phyloP scores from a whole-genome alignment of 1,140 invertebrate species.

The Micrasema longulum region DNA sequence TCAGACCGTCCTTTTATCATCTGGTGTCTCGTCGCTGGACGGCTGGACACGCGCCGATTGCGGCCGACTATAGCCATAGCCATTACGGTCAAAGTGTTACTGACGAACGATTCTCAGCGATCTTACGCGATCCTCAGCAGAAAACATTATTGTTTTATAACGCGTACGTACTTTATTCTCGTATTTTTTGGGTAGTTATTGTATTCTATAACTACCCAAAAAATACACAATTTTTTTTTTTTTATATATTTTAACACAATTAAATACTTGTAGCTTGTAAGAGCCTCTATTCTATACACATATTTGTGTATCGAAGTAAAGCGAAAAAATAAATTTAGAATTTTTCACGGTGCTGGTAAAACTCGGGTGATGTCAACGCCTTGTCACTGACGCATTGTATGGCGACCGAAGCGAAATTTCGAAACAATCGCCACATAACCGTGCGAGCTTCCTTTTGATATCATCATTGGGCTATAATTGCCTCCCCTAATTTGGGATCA shows the following conservation, averaged over 20 bases:
- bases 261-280: too few species aligned
- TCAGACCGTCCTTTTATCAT: conserved; percentile 10
- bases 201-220: too few species aligned
- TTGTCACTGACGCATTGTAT: conserved; percentile 10
- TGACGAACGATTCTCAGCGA: background rate
- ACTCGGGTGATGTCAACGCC: conserved; percentile 27
- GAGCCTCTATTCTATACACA: too few species aligned
- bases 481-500: conserved; percentile 47
- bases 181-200: too few species aligned
- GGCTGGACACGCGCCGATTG: background rate
- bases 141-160: too few species aligned
- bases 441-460: conserved; percentile 40
- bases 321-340: too few species aligned
- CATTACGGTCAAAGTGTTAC: background rate
- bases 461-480: conserved; percentile 46
- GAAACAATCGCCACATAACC: conserved; percentile 18
- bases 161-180: too few species aligned
- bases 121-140: too few species aligned
- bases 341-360: conserved; percentile 22
- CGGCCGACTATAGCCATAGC: background rate
- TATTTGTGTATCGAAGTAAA: too few species aligned
- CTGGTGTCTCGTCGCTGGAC: background rate
- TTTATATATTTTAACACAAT: too few species aligned
- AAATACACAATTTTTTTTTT: too few species aligned
- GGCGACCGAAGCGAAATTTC: conserved; percentile 4